Evolutionary conservation across 2,888 invertebrate genomes (phyloP).

Genomic region (Cephonodes hylas): DNA sequence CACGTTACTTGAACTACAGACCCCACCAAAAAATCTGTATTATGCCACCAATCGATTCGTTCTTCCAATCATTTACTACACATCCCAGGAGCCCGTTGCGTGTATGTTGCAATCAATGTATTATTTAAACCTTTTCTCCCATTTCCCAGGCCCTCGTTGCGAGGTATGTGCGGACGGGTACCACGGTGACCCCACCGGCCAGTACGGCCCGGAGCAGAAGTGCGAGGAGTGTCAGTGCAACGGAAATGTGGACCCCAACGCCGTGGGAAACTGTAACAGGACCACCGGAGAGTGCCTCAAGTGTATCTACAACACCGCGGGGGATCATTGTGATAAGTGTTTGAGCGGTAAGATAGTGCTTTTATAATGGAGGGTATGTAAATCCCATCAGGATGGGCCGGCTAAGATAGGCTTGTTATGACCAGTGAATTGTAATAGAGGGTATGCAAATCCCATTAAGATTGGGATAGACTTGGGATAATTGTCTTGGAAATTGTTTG

Average conservation of each 20-base stretch:
- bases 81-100: constrained; percentile 87
- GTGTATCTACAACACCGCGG: constrained; percentile 97
- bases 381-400: too few species aligned
- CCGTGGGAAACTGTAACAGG: constrained; percentile 98
- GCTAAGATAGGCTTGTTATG: too few species aligned
- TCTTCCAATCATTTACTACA: too few species aligned
- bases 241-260: constrained; percentile 95
- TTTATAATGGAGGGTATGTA: too few species aligned
- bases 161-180: constrained; percentile 98
- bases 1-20: too few species aligned
- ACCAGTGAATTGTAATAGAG: too few species aligned
- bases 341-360: constrained; percentile 90
- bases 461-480: too few species aligned
- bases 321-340: constrained; percentile 95
- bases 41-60: too few species aligned
- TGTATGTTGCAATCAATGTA: neutral
- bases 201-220: constrained; percentile 89
- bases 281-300: constrained; percentile 97
- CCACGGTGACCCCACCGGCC: constrained; percentile 94
- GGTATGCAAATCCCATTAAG: too few species aligned
- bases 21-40: too few species aligned
- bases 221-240: constrained; percentile 96
- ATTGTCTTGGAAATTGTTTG: too few species aligned
- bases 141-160: constrained; percentile 85
- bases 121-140: neutral